Evolutionary conservation across 53 echinoderm and acorn worm species (phyloP).

Genomic region (Hippasteria phrygiana): DNA sequence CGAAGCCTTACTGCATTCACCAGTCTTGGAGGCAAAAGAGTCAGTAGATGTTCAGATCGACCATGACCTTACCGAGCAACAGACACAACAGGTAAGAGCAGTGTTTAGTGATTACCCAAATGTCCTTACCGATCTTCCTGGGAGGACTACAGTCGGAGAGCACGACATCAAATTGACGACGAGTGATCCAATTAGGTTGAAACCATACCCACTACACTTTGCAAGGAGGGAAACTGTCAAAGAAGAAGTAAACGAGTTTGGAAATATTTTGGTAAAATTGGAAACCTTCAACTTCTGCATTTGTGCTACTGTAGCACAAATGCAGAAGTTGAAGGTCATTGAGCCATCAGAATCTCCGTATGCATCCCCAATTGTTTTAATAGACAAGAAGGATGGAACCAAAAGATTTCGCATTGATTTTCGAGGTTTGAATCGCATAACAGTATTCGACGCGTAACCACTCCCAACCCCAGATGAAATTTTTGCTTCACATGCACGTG

Average conservation of each 20-base stretch:
- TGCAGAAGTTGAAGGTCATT: constrained; percentile 70
- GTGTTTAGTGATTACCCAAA: constrained; percentile 39
- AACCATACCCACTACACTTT: constrained; percentile 68
- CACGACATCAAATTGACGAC: constrained; percentile 68
- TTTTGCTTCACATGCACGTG: constrained; percentile 28
- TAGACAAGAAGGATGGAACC: constrained; percentile 64
- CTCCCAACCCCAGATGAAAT: constrained; percentile 69
- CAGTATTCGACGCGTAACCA: constrained; percentile 75
- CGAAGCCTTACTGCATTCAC: constrained; percentile 5
- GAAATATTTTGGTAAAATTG: too few species aligned
- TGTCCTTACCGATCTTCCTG: constrained; percentile 77
- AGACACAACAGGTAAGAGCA: constrained; percentile 30
- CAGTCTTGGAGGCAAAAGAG: constrained; percentile 2
- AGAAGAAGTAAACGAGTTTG: too few species aligned
- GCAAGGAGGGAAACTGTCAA: constrained; percentile 46
- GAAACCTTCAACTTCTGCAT: constrained; percentile 74
- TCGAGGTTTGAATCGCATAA: constrained; percentile 60
- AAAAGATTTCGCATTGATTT: constrained; percentile 67
- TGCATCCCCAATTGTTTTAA: constrained; percentile 72
- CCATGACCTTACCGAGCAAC: not conserved
- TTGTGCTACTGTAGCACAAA: constrained; percentile 26
- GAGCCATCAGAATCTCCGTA: constrained; percentile 71
- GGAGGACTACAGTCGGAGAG: constrained; percentile 56
- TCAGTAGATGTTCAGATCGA: constrained; percentile 5
- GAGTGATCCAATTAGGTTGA: constrained; percentile 47